Conservation (phyloP, 2,797 vertebrate species). For the Onychomys torridus region DNA sequence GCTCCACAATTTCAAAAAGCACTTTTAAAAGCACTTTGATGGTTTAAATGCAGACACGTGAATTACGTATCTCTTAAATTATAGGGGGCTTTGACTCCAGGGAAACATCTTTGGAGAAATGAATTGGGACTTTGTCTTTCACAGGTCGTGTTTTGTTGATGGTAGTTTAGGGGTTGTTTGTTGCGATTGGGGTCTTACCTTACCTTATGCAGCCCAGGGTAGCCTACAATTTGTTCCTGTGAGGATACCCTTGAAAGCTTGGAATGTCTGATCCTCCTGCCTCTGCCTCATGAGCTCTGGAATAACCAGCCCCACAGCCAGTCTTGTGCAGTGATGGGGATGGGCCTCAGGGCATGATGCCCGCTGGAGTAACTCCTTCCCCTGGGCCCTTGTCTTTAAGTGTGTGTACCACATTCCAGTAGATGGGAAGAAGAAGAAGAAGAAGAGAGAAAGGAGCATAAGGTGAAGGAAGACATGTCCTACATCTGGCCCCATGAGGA, state of each 20-base stretch:
- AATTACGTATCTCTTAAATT: conserved; percentile 71
- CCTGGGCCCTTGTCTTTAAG: neutral
- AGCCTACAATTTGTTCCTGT: neutral
- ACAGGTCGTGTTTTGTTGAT: neutral
- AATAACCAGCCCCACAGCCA: neutral
- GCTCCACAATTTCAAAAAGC: conserved; percentile 74
- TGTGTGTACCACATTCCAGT: neutral
- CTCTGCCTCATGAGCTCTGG: neutral
- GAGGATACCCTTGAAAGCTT: neutral
- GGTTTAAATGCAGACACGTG: conserved; percentile 71
- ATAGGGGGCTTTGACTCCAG: conserved; percentile 57
- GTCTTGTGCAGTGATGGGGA: neutral
- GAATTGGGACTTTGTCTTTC: conserved; percentile 54
- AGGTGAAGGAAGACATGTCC: neutral
- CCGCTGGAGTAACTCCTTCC: too few species aligned
- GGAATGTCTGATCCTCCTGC: neutral
- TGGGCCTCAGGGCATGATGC: neutral
- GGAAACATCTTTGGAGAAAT: conserved; percentile 61
- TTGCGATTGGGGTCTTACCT: neutral
- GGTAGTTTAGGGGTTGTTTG: neutral
- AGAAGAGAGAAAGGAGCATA: accelerated
- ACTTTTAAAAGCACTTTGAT: conserved; percentile 78
- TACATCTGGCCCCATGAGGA: too few species aligned
- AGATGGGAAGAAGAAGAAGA: neutral
- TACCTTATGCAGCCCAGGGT: neutral